Percentiles rank a stretch among this genome's conserved stretches.
These are phyloP conservation scores for Archips xylosteana DNA, from an alignment of 2,888 invertebrate genomes.

Conservation along the genomic window DNA sequence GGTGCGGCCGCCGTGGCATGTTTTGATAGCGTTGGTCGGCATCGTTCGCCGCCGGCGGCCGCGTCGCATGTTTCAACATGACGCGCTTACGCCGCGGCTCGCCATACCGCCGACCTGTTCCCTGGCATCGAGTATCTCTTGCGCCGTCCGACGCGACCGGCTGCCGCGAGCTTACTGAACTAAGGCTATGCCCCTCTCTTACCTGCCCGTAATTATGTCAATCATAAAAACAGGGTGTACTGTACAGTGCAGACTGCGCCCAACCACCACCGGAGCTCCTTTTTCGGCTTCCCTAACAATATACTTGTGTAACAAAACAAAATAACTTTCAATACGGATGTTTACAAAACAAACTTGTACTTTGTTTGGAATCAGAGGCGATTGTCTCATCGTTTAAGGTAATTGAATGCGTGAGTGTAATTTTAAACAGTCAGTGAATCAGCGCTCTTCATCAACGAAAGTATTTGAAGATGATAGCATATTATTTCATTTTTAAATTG, in stretches of 20 bases:
- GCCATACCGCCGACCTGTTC: constrained; percentile 79
- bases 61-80: constrained; percentile 91
- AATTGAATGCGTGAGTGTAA: constrained; percentile 13
- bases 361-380: constrained; percentile 9
- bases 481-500: neutral
- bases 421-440: constrained; percentile 10
- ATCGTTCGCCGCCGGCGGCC: constrained; percentile 83
- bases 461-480: neutral
- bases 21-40: constrained; percentile 84
- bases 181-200: constrained; percentile 47
- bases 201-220: constrained; percentile 76
- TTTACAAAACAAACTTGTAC: constrained; percentile 36
- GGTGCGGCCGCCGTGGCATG: constrained; percentile 85
- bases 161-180: constrained; percentile 67
- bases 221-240: constrained; percentile 65
- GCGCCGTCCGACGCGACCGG: constrained; percentile 58
- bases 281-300: constrained; percentile 59
- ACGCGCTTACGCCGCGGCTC: constrained; percentile 74
- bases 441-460: neutral
- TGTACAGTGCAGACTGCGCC: constrained; percentile 42
- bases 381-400: constrained; percentile 17
- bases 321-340: constrained; percentile 26
- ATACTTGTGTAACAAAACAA: constrained; percentile 15
- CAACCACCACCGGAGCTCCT: constrained; percentile 41
- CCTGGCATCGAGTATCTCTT: constrained; percentile 71